A percentile compares a stretch with the other conserved stretches of the same genome.
phyloP scores from a whole-genome alignment of 2,888 invertebrate genomes.

The Pristionchus mayeri region DNA sequence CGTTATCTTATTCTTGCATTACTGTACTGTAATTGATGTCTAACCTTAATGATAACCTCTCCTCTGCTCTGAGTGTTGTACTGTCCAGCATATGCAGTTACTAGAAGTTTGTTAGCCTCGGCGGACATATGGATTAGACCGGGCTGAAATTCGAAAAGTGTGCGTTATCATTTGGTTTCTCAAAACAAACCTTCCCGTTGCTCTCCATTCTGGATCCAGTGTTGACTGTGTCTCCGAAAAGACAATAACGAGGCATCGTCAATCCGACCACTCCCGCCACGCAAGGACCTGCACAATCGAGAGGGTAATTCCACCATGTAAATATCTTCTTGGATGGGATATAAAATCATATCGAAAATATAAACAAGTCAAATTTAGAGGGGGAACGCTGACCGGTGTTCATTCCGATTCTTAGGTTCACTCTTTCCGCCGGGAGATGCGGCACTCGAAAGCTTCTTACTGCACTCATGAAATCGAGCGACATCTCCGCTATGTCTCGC shows the following conservation, averaged over 20 bases:
- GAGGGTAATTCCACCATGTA: neutral
- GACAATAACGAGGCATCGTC: conserved; percentile 68
- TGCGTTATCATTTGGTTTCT: no score
- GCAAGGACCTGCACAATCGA: neutral
- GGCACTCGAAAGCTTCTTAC: conserved; percentile 61
- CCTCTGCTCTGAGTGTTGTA: conserved; percentile 69
- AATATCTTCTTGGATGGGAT: no score
- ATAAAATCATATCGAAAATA: no score
- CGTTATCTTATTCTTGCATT: neutral
- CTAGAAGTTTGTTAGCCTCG: conserved; percentile 63
- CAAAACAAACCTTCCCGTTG: conserved; percentile 58
- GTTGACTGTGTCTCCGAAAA: conserved; percentile 73
- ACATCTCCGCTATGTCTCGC: conserved; percentile 67
- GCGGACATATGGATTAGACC: conserved; percentile 66
- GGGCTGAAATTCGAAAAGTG: neutral
- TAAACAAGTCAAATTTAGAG: neutral
- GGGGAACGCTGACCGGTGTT: conserved; percentile 58
- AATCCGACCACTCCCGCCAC: conserved; percentile 62
- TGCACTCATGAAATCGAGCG: conserved; percentile 64
- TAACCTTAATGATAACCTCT: conserved; percentile 72
- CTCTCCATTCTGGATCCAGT: conserved; percentile 72
- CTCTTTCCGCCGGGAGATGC: conserved; percentile 69
- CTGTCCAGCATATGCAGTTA: conserved; percentile 63
- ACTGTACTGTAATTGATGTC: neutral
- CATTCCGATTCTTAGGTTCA: conserved; percentile 71